Evolutionary conservation across 2,888 invertebrate genomes (phyloP), one percentile per base, ranked within the genome.

Genomic region (Ophion ventricosus): DNA sequence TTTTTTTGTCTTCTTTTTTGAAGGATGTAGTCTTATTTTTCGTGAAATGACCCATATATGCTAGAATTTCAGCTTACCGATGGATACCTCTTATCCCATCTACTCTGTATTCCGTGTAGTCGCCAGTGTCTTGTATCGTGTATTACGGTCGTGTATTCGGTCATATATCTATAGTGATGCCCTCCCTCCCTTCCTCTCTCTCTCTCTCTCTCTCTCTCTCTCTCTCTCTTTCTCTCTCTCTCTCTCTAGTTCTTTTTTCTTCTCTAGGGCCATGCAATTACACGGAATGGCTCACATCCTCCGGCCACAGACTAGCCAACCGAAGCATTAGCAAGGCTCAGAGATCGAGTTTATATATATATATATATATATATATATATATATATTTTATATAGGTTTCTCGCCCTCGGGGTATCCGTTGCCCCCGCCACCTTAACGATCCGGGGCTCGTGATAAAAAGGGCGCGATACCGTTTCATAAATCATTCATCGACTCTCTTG

Each of bases 251-350:
- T 73, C 67, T 67, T 54, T 64, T 17, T 49, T 49, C 25, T 66
- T 81, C 73, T 81, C 69, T 54, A 79, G 35, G 78, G 67, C 61
- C 67, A 74, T 86, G 87, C 85, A 87, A 87, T 87, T 87, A 86
- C 84, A 81, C 69, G 82, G 86, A 87, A 86, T 87, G 85, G 87
- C 86, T 86, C 76, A 87, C 85, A 87, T 87, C 87, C 87, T 86
- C 84, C 84, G 84, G 85, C 80, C 81, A 80, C 79, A 75, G 75
- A 73, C 84, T 61, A 75, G 77, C 82, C 83, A 85, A 86, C 78
- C 81, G 69, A 75, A 78, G 84, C 73, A 85, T 85, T 80, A 85
- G 84, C 80, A 76, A 80, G 78, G 82, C 43, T 64, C 64, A 83
- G 80, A 82, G 74, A 85, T 78, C 49, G 74, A 77, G 78, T 57